phyloP scores from a whole-genome alignment of 2,888 invertebrate species.

The Mantis religiosa region DNA sequence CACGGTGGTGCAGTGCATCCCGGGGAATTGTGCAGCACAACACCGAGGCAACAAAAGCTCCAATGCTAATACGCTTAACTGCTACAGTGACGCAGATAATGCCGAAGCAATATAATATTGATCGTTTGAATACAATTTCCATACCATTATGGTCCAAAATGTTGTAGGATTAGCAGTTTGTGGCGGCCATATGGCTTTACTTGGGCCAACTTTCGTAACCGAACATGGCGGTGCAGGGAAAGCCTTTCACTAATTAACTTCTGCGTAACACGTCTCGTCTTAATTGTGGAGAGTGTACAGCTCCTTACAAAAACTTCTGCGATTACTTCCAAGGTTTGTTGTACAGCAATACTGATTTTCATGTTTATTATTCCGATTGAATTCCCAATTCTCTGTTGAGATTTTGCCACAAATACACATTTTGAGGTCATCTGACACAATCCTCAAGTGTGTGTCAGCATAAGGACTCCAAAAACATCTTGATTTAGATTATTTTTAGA shows the following conservation, averaged over 20 bases:
- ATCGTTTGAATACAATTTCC: neutral
- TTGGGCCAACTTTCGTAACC: neutral
- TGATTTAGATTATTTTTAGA: too few species aligned
- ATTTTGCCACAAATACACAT: too few species aligned
- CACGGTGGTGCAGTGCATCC: neutral
- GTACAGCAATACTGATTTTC: too few species aligned
- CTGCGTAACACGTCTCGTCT: too few species aligned
- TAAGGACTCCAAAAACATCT: too few species aligned
- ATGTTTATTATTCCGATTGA: too few species aligned
- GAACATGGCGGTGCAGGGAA: neutral
- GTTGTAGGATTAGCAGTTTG: neutral
- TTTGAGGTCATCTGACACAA: too few species aligned
- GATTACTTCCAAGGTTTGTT: too few species aligned
- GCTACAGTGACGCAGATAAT: neutral
- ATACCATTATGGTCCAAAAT: neutral
- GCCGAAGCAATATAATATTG: neutral
- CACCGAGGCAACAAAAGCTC: neutral
- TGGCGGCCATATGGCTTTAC: neutral
- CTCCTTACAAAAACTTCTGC: too few species aligned
- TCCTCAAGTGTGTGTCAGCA: too few species aligned
- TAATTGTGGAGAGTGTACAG: too few species aligned
- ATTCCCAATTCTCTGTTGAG: too few species aligned
- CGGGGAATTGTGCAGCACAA: neutral
- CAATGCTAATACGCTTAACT: neutral
- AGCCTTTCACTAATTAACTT: neutral